Evolutionary conservation across 2,113 vertebrate species (phyloP).

Genomic region (Eretmochelys imbricata): DNA sequence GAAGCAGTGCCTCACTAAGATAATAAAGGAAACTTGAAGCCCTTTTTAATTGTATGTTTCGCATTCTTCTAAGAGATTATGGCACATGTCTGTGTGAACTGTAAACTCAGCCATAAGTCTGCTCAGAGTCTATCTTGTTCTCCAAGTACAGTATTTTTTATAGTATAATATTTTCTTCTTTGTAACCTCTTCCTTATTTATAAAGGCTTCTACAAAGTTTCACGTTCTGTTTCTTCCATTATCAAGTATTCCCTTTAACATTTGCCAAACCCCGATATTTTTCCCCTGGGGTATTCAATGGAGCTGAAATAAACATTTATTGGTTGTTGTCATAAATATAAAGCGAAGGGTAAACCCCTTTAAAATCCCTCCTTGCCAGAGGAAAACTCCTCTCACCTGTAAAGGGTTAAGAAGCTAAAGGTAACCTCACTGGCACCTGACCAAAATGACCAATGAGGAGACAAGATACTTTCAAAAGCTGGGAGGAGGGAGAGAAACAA

Average conservation of each 20-base stretch:
- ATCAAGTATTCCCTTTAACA: constrained; percentile 10
- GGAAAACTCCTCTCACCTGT: too few relatives aligned
- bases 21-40: constrained; percentile 27
- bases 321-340: background rate
- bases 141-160: background rate
- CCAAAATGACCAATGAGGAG: too few relatives aligned
- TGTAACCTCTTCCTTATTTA: background rate
- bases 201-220: background rate
- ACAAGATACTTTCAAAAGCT: too few relatives aligned
- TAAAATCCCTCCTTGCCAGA: too few relatives aligned
- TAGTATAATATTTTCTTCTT: background rate
- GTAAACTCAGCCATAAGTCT: background rate
- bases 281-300: background rate
- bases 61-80: background rate
- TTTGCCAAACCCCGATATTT: background rate
- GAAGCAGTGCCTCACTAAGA: constrained; percentile 50
- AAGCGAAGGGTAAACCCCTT: too few relatives aligned
- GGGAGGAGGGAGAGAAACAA: too few relatives aligned
- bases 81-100: background rate
- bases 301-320: constrained; percentile 44
- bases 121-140: background rate
- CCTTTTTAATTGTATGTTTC: constrained; percentile 26
- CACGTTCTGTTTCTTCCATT: constrained; percentile 12
- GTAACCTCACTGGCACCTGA: too few relatives aligned
- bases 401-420: too few relatives aligned